Evolutionary conservation across 2,113 vertebrate genomes (phyloP), one percentile per base, ranked within the genome.

Genomic region (Cryptomyrus ogoouensis): DNA sequence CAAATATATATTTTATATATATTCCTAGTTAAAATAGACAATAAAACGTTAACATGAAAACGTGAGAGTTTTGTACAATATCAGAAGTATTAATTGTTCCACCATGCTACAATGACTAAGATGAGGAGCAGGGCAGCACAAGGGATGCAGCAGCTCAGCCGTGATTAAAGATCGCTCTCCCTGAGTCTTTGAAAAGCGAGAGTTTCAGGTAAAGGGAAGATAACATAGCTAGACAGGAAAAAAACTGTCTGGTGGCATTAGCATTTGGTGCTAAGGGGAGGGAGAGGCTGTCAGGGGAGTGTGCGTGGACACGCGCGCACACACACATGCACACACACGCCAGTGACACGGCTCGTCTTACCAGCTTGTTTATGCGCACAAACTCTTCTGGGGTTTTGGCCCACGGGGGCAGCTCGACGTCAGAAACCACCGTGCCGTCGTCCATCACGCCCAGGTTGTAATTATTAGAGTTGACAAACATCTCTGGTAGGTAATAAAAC

Each of bases 381-480:
- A 99, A 99, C 93, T 99, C 97, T 96, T 99, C 98, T 5, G 98
- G 96, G 92, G 95, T 98, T 96, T 99, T 99, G 93, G 98, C 98
- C 98, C 98, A 99, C 0, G 97, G 97, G 90, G 98, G 98, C 95
- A 99, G 97, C 95, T 99, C 98, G 92, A 99, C 98, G 93, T 99
- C 97, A 92, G 97, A 98, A 89, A 99, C 98, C 42, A 97, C 96
- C 19, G 96, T 97, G 90, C 97, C 96, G 90, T 99, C 98, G 95
- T 99, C 98, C 98, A 99, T 99, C 95, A 99, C 97, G 90, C 98
- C 98, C 94, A 99, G 97, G 93, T 95, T 99, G 94, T 99, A 99
- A 94, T 95, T 95, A 96, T 98, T 99, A 94, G 96, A 94, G 92
- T 99, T 99, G 95, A 98, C 97, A 95, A 99, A 99, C 98, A 99